Conservation (phyloP, 2,113 vertebrate genomes). For the Capreolus pygargus region DNA sequence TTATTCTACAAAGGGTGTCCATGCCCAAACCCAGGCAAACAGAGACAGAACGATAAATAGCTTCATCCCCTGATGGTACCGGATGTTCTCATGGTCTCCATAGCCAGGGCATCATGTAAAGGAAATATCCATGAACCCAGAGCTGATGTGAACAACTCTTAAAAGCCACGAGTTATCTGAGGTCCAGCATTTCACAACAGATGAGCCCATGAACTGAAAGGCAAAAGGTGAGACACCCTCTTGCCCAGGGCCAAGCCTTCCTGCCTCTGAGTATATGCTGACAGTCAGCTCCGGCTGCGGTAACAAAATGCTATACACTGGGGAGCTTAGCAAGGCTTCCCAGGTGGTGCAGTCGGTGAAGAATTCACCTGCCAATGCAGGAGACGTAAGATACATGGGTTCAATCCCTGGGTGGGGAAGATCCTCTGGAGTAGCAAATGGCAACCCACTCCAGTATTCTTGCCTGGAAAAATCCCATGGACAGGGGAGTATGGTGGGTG, state of each 20-base stretch:
- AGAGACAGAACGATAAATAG: background rate
- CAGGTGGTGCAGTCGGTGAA: background rate
- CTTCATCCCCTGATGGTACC: too few species aligned
- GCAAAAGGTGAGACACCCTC: fast-evolving
- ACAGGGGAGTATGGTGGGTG: background rate
- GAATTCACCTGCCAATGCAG: background rate
- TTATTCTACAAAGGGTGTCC: background rate
- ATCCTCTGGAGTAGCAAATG: background rate
- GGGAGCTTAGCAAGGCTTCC: background rate
- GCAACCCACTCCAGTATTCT: background rate
- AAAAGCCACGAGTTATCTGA: background rate
- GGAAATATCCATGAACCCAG: background rate
- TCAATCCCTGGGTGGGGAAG: background rate
- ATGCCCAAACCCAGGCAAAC: background rate
- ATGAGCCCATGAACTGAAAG: background rate
- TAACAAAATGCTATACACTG: background rate
- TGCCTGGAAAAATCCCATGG: background rate
- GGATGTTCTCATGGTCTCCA: background rate
- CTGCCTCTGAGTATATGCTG: fast-evolving
- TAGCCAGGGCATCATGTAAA: fast-evolving
- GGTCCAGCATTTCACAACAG: background rate
- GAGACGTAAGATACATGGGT: background rate
- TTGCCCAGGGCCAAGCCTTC: too few species aligned
- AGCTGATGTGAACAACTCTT: background rate
- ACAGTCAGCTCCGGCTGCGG: fast-evolving